Percentiles rank a stretch among this genome's conserved stretches.
phyloP scores from a whole-genome alignment of 1,140 invertebrate species.

The Platyura marginata region DNA sequence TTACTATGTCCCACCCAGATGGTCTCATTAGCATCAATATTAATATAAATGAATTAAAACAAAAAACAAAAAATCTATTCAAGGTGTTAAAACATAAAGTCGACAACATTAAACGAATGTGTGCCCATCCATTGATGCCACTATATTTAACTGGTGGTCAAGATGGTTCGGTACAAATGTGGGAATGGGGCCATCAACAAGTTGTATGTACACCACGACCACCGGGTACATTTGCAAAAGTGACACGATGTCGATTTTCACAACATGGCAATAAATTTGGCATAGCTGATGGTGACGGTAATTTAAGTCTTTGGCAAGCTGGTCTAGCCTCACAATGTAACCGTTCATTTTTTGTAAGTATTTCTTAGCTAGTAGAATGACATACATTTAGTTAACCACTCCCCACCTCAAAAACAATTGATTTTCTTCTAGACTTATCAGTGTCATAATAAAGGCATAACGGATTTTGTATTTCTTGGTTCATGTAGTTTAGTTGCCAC shows the following conservation, averaged over 20 bases:
- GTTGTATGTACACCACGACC: slow-evolving; percentile 76
- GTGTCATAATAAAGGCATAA: slow-evolving; percentile 93
- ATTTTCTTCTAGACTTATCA: slow-evolving; percentile 62
- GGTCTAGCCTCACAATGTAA: slow-evolving; percentile 63
- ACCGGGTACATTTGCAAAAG: slow-evolving; percentile 76
- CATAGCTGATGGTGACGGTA: slow-evolving; percentile 80
- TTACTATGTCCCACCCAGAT: too few relatives aligned
- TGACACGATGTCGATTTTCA: slow-evolving; percentile 86
- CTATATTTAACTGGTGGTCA: slow-evolving; percentile 91
- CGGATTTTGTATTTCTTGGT: slow-evolving; percentile 94
- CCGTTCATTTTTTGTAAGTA: slow-evolving; percentile 89
- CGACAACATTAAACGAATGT: slow-evolving; percentile 86
- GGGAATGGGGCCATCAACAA: slow-evolving; percentile 93
- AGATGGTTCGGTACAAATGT: slow-evolving; percentile 92
- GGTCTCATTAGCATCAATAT: too few relatives aligned
- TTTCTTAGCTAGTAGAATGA: not conserved
- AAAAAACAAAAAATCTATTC: too few relatives aligned
- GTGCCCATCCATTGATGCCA: slow-evolving; percentile 84
- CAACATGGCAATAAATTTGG: slow-evolving; percentile 98
- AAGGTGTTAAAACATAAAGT: slow-evolving; percentile 75
- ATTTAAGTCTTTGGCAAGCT: slow-evolving; percentile 85
- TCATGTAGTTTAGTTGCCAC: slow-evolving; percentile 96
- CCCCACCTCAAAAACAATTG: slow-evolving; percentile 5
- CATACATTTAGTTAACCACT: not conserved
- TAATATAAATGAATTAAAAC: too few relatives aligned